A percentile compares a stretch with the other conserved stretches of the same genome.
phyloP scores from a whole-genome alignment of 2,888 invertebrate genomes.

The Dryadula phaetusa region DNA sequence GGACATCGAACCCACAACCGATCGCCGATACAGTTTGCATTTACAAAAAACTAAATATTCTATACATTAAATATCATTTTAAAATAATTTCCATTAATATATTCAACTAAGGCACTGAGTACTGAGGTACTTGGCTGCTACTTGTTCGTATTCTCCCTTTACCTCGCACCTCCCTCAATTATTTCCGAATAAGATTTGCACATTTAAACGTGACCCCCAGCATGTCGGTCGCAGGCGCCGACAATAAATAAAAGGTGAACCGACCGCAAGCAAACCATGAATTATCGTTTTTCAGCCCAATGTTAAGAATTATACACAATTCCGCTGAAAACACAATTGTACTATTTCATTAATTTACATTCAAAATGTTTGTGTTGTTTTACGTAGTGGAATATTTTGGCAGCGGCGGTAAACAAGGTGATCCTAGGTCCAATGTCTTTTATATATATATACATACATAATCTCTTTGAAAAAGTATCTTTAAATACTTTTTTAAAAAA shows the following conservation, averaged over 20 bases:
- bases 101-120: neutral
- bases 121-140: constrained; percentile 42
- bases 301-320: constrained; percentile 29
- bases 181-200: constrained; percentile 30
- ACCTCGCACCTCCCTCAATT: constrained; percentile 22
- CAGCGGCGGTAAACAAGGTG: no score
- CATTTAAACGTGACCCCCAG: constrained; percentile 43
- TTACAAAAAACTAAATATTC: no score
- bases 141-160: constrained; percentile 41
- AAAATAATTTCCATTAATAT: neutral
- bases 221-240: constrained; percentile 54
- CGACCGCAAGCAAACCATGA: constrained; percentile 55
- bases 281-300: constrained; percentile 48
- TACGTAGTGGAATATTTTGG: no score
- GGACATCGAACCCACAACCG: no score
- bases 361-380: neutral
- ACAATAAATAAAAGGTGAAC: constrained; percentile 64
- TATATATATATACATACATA: no score
- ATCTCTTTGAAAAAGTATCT: no score
- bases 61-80: no score
- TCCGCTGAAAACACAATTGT: constrained; percentile 19
- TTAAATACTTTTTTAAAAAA: no score
- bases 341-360: neutral
- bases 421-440: no score
- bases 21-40: no score